Conservation (phyloP, 2,113 vertebrate genomes). For the Salvelinus alpinus region DNA sequence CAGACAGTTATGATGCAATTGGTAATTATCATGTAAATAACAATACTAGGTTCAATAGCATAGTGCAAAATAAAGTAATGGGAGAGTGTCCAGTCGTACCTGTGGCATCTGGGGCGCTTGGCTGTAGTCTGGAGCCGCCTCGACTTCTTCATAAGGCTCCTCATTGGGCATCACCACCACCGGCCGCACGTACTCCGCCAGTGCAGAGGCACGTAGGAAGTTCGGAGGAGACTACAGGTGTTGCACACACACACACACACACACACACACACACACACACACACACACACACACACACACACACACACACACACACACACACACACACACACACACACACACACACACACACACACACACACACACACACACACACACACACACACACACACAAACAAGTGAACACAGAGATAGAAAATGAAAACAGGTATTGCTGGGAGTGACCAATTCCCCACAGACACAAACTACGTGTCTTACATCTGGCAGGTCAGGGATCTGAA, state of each 20-base stretch:
- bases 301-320: neutral
- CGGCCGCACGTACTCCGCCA: slow-evolving; percentile 88
- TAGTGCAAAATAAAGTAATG: too few species aligned
- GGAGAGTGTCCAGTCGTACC: slow-evolving; percentile 15
- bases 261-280: neutral
- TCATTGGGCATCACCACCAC: slow-evolving; percentile 84
- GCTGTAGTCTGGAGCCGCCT: slow-evolving; percentile 51
- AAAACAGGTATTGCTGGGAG: neutral
- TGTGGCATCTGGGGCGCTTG: slow-evolving; percentile 36
- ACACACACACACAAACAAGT: neutral
- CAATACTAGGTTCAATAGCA: too few species aligned
- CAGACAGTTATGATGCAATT: too few species aligned
- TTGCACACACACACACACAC: neutral
- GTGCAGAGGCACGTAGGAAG: slow-evolving; percentile 89
- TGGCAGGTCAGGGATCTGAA: slow-evolving; percentile 93
- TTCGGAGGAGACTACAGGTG: slow-evolving; percentile 86
- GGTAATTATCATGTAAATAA: too few species aligned
- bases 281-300: neutral
- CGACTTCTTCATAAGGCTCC: slow-evolving; percentile 50
- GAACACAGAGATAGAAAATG: neutral
- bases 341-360: neutral
- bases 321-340: neutral
- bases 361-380: neutral
- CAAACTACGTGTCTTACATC: slow-evolving; percentile 75
- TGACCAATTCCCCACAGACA: neutral